A percentile compares a stretch with the other conserved stretches of the same genome.
Evolutionary conservation across 2,888 invertebrate genomes (phyloP).

Genomic region (Folsomia manolachei): DNA sequence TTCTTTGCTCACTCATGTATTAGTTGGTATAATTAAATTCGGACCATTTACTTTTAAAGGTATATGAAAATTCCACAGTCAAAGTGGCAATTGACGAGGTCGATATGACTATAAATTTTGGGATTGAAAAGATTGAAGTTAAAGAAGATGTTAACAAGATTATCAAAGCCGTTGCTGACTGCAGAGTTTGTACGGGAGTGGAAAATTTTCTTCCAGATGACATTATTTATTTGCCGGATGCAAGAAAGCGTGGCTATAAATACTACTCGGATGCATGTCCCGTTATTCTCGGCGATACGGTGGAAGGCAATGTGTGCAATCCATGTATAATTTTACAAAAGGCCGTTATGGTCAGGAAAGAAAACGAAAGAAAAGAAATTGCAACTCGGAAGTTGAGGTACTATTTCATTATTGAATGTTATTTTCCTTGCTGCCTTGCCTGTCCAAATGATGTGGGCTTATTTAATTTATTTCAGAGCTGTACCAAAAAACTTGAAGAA

Average conservation of each 20-base stretch:
- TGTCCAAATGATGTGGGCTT: background rate
- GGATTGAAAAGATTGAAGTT: constrained; percentile 21
- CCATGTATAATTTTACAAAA: constrained; percentile 37
- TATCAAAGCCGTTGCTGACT: constrained; percentile 32
- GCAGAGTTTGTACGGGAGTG: constrained; percentile 43
- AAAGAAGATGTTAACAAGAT: constrained; percentile 39
- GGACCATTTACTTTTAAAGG: constrained; percentile 26
- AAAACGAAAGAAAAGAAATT: constrained; percentile 30
- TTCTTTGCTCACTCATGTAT: background rate
- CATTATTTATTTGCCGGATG: constrained; percentile 39
- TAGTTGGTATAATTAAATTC: background rate
- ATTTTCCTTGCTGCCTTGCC: background rate
- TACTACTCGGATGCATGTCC: constrained; percentile 45
- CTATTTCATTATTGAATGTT: no score
- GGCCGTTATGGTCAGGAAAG: constrained; percentile 32
- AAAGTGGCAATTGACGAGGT: constrained; percentile 41
- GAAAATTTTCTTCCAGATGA: constrained; percentile 42
- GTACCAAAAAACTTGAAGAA: constrained; percentile 32
- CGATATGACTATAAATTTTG: constrained; percentile 41
- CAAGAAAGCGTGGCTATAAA: constrained; percentile 32
- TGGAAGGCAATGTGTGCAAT: constrained; percentile 34
- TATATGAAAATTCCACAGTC: constrained; percentile 40
- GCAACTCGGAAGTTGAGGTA: constrained; percentile 13
- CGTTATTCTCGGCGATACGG: constrained; percentile 33
- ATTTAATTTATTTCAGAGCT: constrained; percentile 22